Percentiles rank a stretch among this genome's conserved stretches.
Conservation (phyloP, 2,888 invertebrate genomes). For the Mongoloraphidia duomilia region DNA sequence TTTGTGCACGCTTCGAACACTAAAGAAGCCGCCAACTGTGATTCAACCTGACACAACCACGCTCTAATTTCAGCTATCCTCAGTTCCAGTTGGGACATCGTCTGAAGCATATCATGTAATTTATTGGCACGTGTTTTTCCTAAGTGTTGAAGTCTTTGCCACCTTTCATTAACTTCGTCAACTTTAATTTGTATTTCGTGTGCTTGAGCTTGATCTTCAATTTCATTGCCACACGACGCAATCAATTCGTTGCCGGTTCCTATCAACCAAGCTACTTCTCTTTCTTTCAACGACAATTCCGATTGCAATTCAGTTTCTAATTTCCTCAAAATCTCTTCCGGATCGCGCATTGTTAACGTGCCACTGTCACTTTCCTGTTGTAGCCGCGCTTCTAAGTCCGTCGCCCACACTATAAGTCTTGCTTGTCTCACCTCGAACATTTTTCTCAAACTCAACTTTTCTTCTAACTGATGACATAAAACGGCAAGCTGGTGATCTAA, state of each 20-base stretch:
- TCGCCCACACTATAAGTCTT: slow-evolving; percentile 55
- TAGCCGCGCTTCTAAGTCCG: slow-evolving; percentile 49
- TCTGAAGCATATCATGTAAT: slow-evolving; percentile 55
- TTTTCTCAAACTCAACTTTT: slow-evolving; percentile 53
- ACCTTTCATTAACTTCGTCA: slow-evolving; percentile 47
- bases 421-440: slow-evolving; percentile 53
- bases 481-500: slow-evolving; percentile 63
- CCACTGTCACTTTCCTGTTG: slow-evolving; percentile 35
- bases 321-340: slow-evolving; percentile 55
- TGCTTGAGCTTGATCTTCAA: slow-evolving; percentile 43
- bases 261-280: slow-evolving; percentile 64
- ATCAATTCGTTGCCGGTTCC: slow-evolving; percentile 51
- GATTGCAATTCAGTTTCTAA: slow-evolving; percentile 60
- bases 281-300: slow-evolving; percentile 59
- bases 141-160: slow-evolving; percentile 50
- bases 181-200: slow-evolving; percentile 38
- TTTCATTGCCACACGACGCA: slow-evolving; percentile 46
- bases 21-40: slow-evolving; percentile 50
- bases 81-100: slow-evolving; percentile 54
- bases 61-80: slow-evolving; percentile 55
- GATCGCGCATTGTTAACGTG: slow-evolving; percentile 36
- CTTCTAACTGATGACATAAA: slow-evolving; percentile 56
- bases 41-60: slow-evolving; percentile 59
- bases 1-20: slow-evolving; percentile 50
- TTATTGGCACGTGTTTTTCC: slow-evolving; percentile 54